Conservation (phyloP, 2,113 vertebrate species). For the Camelus bactrianus region DNA sequence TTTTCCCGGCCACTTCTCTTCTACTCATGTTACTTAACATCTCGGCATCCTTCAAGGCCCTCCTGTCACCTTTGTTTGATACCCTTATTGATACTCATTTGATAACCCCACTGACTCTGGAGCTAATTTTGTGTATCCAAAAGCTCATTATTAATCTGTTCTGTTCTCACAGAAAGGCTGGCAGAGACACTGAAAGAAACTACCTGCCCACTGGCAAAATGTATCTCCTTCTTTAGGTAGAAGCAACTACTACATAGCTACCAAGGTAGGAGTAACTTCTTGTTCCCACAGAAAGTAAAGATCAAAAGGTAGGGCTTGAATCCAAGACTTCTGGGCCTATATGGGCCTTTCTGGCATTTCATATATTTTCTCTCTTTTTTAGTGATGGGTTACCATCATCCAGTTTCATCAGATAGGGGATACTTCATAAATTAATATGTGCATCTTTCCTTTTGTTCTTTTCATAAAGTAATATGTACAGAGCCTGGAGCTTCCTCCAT, state of each 20-base stretch:
- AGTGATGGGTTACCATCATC: background rate
- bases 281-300: background rate
- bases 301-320: background rate
- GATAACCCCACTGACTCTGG: background rate
- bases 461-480: background rate
- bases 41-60: background rate
- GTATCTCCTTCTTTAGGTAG: background rate
- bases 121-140: background rate
- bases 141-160: background rate
- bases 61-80: background rate
- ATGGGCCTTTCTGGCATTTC: background rate
- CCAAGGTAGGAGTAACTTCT: background rate
- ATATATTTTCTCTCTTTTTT: background rate
- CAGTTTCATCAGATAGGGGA: background rate
- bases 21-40: background rate
- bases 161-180: background rate
- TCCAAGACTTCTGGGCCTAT: background rate
- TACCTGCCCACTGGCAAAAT: background rate
- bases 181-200: background rate
- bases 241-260: background rate
- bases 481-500: background rate
- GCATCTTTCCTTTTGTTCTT: background rate
- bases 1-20: background rate
- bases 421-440: background rate
- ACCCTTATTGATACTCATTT: background rate